Evolutionary conservation across 1,140 invertebrate genomes (phyloP).

Genomic region (Drosophila arawakana): DNA sequence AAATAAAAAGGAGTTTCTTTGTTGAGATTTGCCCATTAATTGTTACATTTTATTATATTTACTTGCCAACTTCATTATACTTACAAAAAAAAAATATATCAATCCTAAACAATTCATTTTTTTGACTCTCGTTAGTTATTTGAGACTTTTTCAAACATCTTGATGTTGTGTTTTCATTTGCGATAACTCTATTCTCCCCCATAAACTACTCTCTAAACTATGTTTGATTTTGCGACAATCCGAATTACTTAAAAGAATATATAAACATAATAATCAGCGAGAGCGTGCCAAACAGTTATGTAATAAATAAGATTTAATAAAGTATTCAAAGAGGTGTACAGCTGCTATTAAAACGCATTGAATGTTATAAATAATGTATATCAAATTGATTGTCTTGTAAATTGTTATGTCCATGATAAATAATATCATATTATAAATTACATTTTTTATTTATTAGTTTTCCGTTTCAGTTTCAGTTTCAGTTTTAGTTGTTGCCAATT

Average conservation of each 20-base stretch:
- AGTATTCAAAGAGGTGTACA: conserved; percentile 41
- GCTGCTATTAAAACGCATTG: conserved; percentile 56
- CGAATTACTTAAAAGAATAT: conserved; percentile 48
- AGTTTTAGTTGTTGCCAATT: neutral
- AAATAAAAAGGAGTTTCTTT: conserved; percentile 9
- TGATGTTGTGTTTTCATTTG: conserved; percentile 83
- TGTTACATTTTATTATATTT: neutral
- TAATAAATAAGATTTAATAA: conserved; percentile 16
- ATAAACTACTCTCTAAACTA: conserved; percentile 57
- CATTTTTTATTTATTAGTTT: neutral
- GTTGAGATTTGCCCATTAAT: conserved; percentile 19
- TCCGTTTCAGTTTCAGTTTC: neutral
- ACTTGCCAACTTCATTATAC: conserved; percentile 51
- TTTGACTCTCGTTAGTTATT: conserved; percentile 72
- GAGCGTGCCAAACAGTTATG: conserved; percentile 45
- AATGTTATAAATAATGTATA: conserved; percentile 53
- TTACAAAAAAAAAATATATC: conserved; percentile 6
- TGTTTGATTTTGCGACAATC: conserved; percentile 66
- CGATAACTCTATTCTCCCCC: conserved; percentile 50
- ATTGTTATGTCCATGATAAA: conserved; percentile 69
- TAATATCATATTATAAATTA: conserved; percentile 11
- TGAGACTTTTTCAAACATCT: conserved; percentile 79
- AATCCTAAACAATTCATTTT: conserved; percentile 48
- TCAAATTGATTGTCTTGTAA: conserved; percentile 73
- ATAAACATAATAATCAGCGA: conserved; percentile 42